Conservation (phyloP, 2,888 invertebrate species). For the Desoria tigrina region DNA sequence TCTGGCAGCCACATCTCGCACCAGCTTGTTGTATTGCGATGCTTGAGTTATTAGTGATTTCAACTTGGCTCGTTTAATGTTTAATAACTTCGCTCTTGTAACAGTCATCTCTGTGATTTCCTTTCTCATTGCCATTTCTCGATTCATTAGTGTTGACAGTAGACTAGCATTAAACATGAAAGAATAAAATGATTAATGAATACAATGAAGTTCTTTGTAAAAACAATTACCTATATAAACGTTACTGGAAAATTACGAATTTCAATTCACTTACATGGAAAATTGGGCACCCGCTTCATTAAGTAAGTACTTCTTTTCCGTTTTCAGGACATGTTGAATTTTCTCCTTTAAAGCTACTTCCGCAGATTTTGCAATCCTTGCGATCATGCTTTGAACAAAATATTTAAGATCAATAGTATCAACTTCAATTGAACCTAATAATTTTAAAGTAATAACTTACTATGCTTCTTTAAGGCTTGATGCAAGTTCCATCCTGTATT, state of each 20-base stretch:
- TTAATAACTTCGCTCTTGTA: constrained; percentile 65
- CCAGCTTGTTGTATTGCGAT: constrained; percentile 63
- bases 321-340: constrained; percentile 19
- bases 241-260: no score
- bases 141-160: constrained; percentile 27
- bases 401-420: no score
- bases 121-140: constrained; percentile 33
- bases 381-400: background rate
- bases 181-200: constrained; percentile 7
- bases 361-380: background rate
- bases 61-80: constrained; percentile 80
- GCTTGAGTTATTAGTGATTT: constrained; percentile 79
- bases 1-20: no score
- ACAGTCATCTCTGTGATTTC: constrained; percentile 29
- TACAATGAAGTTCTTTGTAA: no score
- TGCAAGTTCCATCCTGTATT: background rate
- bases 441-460: constrained; percentile 1
- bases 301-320: constrained; percentile 25
- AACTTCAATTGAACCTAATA: no score
- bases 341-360: constrained; percentile 3
- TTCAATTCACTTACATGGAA: constrained; percentile 20
- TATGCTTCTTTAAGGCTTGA: background rate
- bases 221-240: no score
- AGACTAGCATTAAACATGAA: background rate
- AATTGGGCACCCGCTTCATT: constrained; percentile 26